Evolutionary conservation across 2,888 invertebrate genomes (phyloP).

Genomic region (Lasius platythorax): DNA sequence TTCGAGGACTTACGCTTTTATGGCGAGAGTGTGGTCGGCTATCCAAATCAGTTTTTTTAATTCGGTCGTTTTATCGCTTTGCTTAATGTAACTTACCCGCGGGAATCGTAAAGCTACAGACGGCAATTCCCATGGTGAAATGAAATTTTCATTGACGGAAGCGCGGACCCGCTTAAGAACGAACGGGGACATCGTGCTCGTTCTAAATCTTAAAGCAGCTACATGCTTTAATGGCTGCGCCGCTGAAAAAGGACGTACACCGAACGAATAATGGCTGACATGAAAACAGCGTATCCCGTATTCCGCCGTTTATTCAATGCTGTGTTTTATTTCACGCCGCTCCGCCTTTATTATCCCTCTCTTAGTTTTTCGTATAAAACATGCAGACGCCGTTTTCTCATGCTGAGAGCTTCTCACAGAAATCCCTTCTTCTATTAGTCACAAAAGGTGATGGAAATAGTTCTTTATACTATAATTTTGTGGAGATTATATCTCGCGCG

Average conservation of each 20-base stretch:
- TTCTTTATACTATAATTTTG: conserved; percentile 7
- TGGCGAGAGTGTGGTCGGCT: conserved; percentile 53
- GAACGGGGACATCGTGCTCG: conserved; percentile 28
- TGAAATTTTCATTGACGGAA: conserved; percentile 66
- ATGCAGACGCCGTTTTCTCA: conserved; percentile 55
- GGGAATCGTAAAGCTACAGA: conserved; percentile 64
- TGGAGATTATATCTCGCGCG: not conserved
- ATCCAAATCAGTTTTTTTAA: conserved; percentile 71
- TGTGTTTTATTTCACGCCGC: conserved; percentile 43
- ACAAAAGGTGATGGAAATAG: conserved; percentile 8
- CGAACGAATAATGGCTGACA: conserved; percentile 44
- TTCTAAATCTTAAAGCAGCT: conserved; percentile 47
- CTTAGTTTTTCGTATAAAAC: conserved; percentile 43
- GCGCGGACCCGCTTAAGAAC: conserved; percentile 45
- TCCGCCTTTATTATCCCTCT: conserved; percentile 43
- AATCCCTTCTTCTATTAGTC: conserved; percentile 31
- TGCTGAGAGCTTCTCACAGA: conserved; percentile 58
- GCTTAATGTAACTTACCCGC: conserved; percentile 63
- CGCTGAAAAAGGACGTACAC: conserved; percentile 34
- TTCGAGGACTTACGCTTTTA: conserved; percentile 63
- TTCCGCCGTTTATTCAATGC: conserved; percentile 54
- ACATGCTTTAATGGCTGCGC: conserved; percentile 43
- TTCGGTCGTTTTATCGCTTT: conserved; percentile 64
- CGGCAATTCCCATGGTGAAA: conserved; percentile 56
- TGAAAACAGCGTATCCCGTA: conserved; percentile 46